These are phyloP conservation scores for Anguilla anguilla DNA, from an alignment of 2,797 vertebrate species.

Conservation along the genomic window DNA sequence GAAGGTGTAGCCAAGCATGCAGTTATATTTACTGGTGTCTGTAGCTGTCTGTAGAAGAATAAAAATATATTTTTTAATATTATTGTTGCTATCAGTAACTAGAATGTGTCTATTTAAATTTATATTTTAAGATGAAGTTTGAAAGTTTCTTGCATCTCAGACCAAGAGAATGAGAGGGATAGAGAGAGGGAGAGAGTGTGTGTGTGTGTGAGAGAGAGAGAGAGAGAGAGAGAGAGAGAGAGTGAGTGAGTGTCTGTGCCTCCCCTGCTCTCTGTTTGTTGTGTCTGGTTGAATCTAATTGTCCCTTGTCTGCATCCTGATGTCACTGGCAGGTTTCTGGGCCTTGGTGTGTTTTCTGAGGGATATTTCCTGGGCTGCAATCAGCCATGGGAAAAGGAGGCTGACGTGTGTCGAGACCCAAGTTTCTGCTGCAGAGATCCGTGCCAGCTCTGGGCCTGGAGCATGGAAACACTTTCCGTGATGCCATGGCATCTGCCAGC, in stretches of 20 bases:
- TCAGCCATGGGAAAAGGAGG: slow-evolving; percentile 59
- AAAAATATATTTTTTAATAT: background rate
- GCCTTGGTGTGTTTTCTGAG: slow-evolving; percentile 54
- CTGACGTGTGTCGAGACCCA: slow-evolving; percentile 81
- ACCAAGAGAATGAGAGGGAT: background rate
- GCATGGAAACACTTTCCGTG: slow-evolving; percentile 18
- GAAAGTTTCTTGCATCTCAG: background rate
- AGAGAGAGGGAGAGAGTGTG: background rate
- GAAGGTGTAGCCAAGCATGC: too few species aligned
- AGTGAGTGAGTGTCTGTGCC: slow-evolving; percentile 51
- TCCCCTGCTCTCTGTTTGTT: slow-evolving; percentile 70
- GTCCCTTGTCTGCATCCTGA: slow-evolving; percentile 71
- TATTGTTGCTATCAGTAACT: background rate
- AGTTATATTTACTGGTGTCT: background rate
- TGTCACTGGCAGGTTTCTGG: slow-evolving; percentile 69
- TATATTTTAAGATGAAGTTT: background rate
- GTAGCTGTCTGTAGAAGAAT: background rate
- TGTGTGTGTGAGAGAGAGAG: too few species aligned
- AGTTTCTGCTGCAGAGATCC: slow-evolving; percentile 66
- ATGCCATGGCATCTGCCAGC: background rate
- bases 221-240: slow-evolving; percentile 25
- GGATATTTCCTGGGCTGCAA: slow-evolving; percentile 51
- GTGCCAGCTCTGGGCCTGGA: slow-evolving; percentile 73
- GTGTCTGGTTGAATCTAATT: slow-evolving; percentile 75
- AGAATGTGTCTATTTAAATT: background rate